phyloP scores from a whole-genome alignment of 1,140 invertebrate species.

The Philopotamus ludificatus region DNA sequence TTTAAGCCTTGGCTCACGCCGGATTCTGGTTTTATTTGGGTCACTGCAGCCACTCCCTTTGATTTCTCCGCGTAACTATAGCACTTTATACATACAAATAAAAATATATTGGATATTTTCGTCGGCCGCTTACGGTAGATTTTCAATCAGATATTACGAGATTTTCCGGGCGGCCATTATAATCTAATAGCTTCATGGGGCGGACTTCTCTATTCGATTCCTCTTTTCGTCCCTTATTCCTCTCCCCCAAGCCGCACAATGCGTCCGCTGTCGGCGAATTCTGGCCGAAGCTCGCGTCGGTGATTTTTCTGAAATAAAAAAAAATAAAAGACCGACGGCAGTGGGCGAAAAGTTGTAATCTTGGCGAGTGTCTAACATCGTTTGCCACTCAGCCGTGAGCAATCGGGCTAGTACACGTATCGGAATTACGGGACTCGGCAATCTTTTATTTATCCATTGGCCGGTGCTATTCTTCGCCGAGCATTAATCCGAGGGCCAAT shows the following conservation, averaged over 20 bases:
- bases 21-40: too few species aligned
- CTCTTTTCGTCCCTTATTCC: not conserved
- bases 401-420: not conserved
- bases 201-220: constrained; percentile 3
- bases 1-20: not conserved
- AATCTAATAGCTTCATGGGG: constrained; percentile 7
- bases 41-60: too few species aligned
- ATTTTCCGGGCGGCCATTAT: not conserved
- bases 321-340: not conserved
- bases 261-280: constrained; percentile 12
- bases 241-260: not conserved
- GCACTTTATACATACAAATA: too few species aligned
- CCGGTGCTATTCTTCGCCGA: not conserved
- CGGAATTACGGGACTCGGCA: not conserved
- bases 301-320: not conserved
- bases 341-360: not conserved
- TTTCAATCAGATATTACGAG: not conserved
- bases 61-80: too few species aligned
- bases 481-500: not conserved
- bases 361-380: not conserved
- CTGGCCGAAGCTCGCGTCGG: not conserved
- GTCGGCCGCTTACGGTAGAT: not conserved
- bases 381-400: not conserved
- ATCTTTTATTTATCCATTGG: not conserved
- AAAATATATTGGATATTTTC: too few species aligned